phyloP scores from a whole-genome alignment of 2,797 vertebrate genomes.

The Tenualosa ilisha region DNA sequence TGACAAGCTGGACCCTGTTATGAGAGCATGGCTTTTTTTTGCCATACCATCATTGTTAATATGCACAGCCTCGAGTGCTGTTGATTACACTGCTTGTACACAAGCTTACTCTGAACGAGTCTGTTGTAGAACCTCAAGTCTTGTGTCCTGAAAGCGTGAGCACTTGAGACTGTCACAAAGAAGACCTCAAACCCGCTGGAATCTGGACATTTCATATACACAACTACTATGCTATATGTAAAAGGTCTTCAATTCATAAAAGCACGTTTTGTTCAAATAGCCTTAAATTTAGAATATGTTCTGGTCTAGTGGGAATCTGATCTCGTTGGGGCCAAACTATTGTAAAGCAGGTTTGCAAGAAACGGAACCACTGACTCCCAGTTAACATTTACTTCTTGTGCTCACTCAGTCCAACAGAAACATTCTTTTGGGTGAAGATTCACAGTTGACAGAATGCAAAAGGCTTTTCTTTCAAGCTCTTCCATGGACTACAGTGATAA shows the following conservation, averaged over 20 bases:
- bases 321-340: slow-evolving; percentile 4
- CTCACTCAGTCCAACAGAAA: slow-evolving; percentile 20
- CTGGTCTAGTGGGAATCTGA: slow-evolving; percentile 1
- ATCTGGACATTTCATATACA: background rate
- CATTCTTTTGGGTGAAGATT: slow-evolving; percentile 22
- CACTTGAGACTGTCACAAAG: slow-evolving; percentile 5
- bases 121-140: slow-evolving; percentile 4
- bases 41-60: background rate
- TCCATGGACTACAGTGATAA: slow-evolving; percentile 10
- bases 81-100: slow-evolving; percentile 2
- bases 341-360: slow-evolving; percentile 17
- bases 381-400: background rate
- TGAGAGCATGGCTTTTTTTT: slow-evolving; percentile 7
- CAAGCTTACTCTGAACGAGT: background rate
- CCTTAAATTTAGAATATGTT: slow-evolving; percentile 11
- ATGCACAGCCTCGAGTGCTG: background rate
- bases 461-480: slow-evolving; percentile 1
- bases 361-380: background rate
- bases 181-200: background rate
- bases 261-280: background rate
- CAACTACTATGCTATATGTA: background rate
- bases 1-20: background rate
- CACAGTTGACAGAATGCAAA: slow-evolving; percentile 19
- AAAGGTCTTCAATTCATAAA: background rate
- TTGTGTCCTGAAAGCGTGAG: background rate